These are phyloP conservation scores for Aporophyla lueneburgensis DNA, from an alignment of 2,888 invertebrate genomes.

Conservation along the genomic window DNA sequence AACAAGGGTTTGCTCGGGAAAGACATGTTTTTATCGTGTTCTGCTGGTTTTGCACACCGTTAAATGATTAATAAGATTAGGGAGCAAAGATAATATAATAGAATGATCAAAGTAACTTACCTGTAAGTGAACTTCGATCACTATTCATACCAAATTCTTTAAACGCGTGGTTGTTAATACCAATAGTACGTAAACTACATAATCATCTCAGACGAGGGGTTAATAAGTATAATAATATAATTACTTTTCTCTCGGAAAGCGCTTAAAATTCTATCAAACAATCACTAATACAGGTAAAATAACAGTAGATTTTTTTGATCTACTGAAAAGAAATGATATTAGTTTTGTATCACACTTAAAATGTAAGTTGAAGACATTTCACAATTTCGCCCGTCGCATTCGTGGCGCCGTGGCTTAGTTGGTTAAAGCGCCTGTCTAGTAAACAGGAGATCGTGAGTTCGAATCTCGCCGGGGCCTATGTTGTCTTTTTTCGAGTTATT, in stretches of 20 bases:
- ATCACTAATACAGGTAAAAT: no score
- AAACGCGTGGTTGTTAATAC: no score
- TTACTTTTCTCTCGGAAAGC: not conserved
- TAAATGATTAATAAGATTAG: slow-evolving; percentile 1
- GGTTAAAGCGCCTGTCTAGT: slow-evolving; percentile 90
- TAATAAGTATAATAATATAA: no score
- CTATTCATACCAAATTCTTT: no score
- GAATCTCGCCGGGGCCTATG: slow-evolving; percentile 88
- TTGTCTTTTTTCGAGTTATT: slow-evolving; percentile 58
- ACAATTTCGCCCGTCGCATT: not conserved
- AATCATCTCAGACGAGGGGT: no score
- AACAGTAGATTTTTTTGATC: not conserved
- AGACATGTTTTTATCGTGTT: not conserved
- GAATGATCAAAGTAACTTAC: no score
- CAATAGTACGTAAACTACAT: no score
- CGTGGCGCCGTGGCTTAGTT: slow-evolving; percentile 88
- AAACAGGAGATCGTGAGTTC: slow-evolving; percentile 90
- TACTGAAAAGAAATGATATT: not conserved
- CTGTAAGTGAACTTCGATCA: no score
- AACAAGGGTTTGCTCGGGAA: not conserved
- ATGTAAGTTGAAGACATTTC: not conserved
- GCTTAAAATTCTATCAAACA: no score
- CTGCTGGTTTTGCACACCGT: not conserved
- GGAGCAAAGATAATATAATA: not conserved
- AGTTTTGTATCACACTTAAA: not conserved